phyloP scores from a whole-genome alignment of 2,113 vertebrate genomes.

The Halcyon malimbica region DNA sequence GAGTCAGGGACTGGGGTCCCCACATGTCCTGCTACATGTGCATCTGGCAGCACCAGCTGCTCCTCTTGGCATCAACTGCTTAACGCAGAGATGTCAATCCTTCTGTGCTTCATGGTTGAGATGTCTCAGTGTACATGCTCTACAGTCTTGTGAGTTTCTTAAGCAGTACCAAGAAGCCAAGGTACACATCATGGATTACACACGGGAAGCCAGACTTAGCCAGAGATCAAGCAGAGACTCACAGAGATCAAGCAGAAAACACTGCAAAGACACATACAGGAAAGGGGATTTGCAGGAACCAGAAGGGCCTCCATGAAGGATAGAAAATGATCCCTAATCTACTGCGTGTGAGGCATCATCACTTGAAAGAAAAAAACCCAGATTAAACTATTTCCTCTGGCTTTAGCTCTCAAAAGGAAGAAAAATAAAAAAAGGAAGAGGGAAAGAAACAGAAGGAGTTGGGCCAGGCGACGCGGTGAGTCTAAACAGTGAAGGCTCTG shows the following conservation, averaged over 20 bases:
- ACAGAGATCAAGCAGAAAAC: not conserved
- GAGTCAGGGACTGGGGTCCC: not conserved
- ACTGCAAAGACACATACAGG: rapidly evolving
- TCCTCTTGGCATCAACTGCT: not conserved
- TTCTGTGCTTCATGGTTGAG: not conserved
- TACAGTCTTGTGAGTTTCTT: not conserved
- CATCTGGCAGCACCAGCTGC: not conserved
- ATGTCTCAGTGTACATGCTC: not conserved
- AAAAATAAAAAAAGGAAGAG: not conserved
- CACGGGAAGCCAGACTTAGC: not conserved
- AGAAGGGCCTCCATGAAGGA: not conserved
- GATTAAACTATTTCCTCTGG: not conserved
- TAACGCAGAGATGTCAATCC: not conserved
- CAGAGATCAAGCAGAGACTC: not conserved
- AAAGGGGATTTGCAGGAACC: not conserved
- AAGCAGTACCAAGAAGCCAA: not conserved
- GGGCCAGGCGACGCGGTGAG: rapidly evolving
- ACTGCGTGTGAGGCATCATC: rapidly evolving
- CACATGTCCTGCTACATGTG: rapidly evolving
- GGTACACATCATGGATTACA: rapidly evolving
- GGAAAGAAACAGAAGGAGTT: not conserved
- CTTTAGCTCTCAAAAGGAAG: not conserved
- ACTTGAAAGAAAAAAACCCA: not conserved
- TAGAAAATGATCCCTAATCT: not conserved
- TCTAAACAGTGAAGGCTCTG: not conserved